These are phyloP conservation scores for Amiota minor DNA, from an alignment of 2,888 invertebrate species.

Conservation along the genomic window DNA sequence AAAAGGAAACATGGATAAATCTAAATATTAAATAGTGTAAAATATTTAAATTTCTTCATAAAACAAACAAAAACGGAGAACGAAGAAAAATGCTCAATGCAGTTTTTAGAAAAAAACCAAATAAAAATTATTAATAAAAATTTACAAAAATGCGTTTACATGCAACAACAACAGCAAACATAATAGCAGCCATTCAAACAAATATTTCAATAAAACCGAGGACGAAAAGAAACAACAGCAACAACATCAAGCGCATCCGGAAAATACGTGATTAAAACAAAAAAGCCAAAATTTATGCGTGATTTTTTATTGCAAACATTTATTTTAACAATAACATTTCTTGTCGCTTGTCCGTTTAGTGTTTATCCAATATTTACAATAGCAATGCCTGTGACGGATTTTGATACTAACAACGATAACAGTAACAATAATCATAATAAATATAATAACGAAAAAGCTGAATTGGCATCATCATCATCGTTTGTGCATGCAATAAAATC, in stretches of 20 bases:
- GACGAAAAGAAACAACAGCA: constrained; percentile 10
- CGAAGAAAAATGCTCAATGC: constrained; percentile 4
- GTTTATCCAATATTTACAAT: constrained; percentile 47
- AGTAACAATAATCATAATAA: constrained; percentile 24
- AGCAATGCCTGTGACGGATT: constrained; percentile 39
- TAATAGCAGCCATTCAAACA: not conserved
- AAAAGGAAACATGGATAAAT: not conserved
- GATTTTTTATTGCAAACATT: constrained; percentile 58
- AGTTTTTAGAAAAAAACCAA: not conserved
- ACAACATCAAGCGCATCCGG: constrained; percentile 4
- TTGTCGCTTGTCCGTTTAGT: constrained; percentile 54
- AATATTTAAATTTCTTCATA: constrained; percentile 1
- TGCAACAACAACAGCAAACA: constrained; percentile 13
- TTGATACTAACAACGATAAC: constrained; percentile 22
- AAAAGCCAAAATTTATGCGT: constrained; percentile 57
- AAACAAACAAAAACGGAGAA: not conserved
- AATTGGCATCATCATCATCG: constrained; percentile 9
- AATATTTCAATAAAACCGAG: constrained; percentile 1
- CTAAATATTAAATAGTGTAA: not conserved
- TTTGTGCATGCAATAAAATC: constrained; percentile 41
- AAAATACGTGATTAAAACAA: constrained; percentile 32
- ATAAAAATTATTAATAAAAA: not conserved
- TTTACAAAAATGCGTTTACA: constrained; percentile 15
- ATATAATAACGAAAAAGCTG: constrained; percentile 1
- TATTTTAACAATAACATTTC: constrained; percentile 47